These are phyloP conservation scores for Anguilla obscura DNA, from an alignment of 2,797 vertebrate species.

Conservation along the genomic window DNA sequence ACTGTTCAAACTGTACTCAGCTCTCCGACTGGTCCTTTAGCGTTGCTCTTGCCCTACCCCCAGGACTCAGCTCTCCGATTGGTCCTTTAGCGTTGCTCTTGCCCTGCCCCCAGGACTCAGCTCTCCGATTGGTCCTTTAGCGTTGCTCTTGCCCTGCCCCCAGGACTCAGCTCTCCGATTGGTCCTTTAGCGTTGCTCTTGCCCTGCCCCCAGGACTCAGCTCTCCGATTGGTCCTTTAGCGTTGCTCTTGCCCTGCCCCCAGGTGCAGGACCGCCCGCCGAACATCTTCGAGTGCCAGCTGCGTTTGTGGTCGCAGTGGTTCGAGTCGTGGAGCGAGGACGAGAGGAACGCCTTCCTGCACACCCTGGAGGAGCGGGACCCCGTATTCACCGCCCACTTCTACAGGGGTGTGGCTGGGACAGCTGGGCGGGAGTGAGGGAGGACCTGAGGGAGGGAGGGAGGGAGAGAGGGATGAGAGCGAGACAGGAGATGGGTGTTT, in stretches of 20 bases:
- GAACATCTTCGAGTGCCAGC: conserved; percentile 88
- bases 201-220: conserved; percentile 48
- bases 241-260: not conserved
- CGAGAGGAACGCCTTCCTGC: conserved; percentile 84
- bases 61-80: conserved; percentile 49
- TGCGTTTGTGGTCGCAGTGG: conserved; percentile 90
- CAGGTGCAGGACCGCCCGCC: conserved; percentile 77
- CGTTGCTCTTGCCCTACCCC: too few relatives aligned
- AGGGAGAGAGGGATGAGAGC: not conserved
- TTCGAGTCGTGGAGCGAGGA: conserved; percentile 87
- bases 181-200: too few relatives aligned
- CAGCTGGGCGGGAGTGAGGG: conserved; percentile 76
- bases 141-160: too few relatives aligned
- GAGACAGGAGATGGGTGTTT: too few relatives aligned
- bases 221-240: not conserved
- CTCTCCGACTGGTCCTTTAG: not conserved
- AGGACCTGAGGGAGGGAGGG: not conserved
- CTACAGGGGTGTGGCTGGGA: conserved; percentile 78
- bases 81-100: too few relatives aligned
- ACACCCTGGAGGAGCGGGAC: conserved; percentile 76
- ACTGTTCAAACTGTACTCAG: not conserved
- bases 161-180: conserved; percentile 48
- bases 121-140: too few relatives aligned
- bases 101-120: conserved; percentile 48
- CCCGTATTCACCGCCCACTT: conserved; percentile 79